These are phyloP conservation scores for Malacosoma neustria DNA, from an alignment of 2,888 invertebrate genomes.

Conservation along the genomic window DNA sequence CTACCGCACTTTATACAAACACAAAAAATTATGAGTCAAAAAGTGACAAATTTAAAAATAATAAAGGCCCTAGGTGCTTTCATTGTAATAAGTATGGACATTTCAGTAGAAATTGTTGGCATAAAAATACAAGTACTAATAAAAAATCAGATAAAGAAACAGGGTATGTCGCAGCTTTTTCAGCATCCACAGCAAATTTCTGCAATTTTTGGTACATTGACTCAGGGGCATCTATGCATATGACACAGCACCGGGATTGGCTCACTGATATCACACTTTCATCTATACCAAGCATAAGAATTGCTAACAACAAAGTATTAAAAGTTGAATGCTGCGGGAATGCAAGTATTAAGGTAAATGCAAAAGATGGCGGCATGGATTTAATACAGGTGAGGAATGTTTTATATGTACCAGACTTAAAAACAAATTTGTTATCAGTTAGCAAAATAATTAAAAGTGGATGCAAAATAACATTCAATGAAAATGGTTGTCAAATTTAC, in stretches of 20 bases:
- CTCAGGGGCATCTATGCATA: constrained; percentile 16
- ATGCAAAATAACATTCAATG: neutral
- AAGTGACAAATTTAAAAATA: neutral
- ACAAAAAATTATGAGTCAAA: too few relatives aligned
- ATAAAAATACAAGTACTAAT: neutral
- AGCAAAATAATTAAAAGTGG: neutral
- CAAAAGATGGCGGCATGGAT: neutral
- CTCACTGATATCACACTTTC: constrained; percentile 2
- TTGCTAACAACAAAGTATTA: constrained; percentile 3
- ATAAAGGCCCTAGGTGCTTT: constrained; percentile 4
- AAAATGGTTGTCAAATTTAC: neutral
- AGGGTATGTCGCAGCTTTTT: neutral
- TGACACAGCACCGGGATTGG: constrained; percentile 10
- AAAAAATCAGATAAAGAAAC: neutral
- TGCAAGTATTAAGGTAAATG: neutral
- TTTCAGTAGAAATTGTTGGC: constrained; percentile 2
- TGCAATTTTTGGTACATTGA: constrained; percentile 23
- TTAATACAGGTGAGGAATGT: neutral
- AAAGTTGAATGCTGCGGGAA: constrained; percentile 1
- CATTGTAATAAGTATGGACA: constrained; percentile 3
- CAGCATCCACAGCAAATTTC: neutral
- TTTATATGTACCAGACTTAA: too few relatives aligned
- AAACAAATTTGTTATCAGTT: too few relatives aligned
- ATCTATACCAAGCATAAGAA: constrained; percentile 1
- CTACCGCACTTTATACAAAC: neutral